These are phyloP conservation scores for Neogale vison DNA, from an alignment of 2,113 vertebrate species.

Conservation along the genomic window DNA sequence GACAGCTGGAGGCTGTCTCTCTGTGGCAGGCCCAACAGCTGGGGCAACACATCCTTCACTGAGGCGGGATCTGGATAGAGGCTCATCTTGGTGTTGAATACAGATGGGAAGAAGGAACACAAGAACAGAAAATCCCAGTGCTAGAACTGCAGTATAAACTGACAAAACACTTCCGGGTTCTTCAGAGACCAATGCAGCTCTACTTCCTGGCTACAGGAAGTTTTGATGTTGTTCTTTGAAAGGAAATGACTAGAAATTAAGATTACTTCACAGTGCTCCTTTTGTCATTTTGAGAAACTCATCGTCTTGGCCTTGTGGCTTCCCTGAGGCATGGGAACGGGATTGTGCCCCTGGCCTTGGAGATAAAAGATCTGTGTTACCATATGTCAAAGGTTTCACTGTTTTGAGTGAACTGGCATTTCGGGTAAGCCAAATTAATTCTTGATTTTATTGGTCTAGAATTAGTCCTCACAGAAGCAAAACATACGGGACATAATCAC, in stretches of 20 bases:
- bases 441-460: conserved; percentile 16
- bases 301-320: neutral
- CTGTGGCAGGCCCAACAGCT: neutral
- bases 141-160: neutral
- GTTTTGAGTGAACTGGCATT: neutral
- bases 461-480: conserved; percentile 2
- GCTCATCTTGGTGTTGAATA: neutral
- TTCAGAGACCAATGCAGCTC: neutral
- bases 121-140: neutral
- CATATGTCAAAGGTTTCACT: neutral
- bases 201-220: neutral
- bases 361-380: neutral
- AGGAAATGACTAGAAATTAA: neutral
- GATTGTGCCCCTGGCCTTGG: neutral
- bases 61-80: neutral
- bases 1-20: neutral
- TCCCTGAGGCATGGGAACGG: neutral
- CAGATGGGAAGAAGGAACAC: neutral
- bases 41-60: neutral
- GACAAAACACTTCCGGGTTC: neutral
- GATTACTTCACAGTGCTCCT: neutral
- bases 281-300: conserved; percentile 13
- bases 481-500: neutral
- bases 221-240: neutral
- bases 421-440: neutral